phyloP scores from a whole-genome alignment of 2,797 vertebrate genomes.

The Balearica regulorum region DNA sequence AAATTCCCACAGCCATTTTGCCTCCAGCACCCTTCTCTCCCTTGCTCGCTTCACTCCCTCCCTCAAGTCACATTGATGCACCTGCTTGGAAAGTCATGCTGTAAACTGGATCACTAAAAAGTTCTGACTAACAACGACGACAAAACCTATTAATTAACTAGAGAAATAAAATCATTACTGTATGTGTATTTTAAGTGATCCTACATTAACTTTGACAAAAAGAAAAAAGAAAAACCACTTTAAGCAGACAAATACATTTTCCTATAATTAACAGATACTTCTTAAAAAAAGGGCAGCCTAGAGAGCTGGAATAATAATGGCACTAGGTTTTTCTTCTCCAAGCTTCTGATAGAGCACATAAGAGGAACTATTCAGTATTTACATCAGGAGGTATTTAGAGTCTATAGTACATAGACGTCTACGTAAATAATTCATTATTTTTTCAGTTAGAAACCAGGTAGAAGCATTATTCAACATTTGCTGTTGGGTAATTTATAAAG shows the following conservation, averaged over 20 bases:
- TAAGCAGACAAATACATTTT: neutral
- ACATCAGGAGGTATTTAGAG: neutral
- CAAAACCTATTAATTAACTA: neutral
- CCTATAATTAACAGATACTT: neutral
- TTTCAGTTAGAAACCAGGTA: neutral
- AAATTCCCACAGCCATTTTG: neutral
- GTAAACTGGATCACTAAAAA: neutral
- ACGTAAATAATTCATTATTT: neutral
- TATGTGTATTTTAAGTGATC: neutral
- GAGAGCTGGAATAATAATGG: neutral
- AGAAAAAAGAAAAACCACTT: neutral
- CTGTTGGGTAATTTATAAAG: neutral
- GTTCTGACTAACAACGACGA: neutral
- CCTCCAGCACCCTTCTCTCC: neutral
- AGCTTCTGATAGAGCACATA: neutral
- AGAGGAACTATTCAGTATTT: neutral
- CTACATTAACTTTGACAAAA: neutral
- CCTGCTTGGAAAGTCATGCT: neutral
- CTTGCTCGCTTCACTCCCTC: neutral
- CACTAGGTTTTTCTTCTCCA: neutral
- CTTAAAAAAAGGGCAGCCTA: neutral
- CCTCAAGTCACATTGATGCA: neutral
- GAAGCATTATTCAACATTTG: neutral
- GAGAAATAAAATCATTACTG: neutral
- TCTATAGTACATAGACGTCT: neutral